A percentile compares a stretch with the other conserved stretches of the same genome.
phyloP scores from a whole-genome alignment of 1,140 invertebrate genomes.

The Drosophila orena region DNA sequence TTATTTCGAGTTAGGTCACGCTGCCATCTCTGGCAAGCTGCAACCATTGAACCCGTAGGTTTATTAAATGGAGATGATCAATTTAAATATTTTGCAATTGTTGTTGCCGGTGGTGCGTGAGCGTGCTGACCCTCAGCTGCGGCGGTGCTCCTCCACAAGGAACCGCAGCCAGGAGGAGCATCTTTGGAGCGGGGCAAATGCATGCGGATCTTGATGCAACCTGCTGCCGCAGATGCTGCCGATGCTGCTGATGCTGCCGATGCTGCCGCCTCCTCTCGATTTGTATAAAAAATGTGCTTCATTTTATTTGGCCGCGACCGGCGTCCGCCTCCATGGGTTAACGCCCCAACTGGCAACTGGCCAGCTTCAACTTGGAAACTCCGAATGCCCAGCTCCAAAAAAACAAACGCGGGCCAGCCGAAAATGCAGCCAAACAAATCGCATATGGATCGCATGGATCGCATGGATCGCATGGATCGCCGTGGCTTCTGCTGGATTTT shows the following conservation, averaged over 20 bases:
- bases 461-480: conserved; percentile 59
- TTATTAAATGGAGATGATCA: conserved; percentile 85
- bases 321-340: conserved; percentile 72
- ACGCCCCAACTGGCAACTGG: conserved; percentile 53
- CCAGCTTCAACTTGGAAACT: background rate
- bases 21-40: conserved; percentile 8
- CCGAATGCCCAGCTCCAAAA: background rate
- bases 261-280: conserved; percentile 49
- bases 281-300: conserved; percentile 83
- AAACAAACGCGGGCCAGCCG: conserved; percentile 32
- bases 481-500: conserved; percentile 45
- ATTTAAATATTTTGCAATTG: conserved; percentile 81
- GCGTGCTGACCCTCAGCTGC: conserved; percentile 53
- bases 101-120: conserved; percentile 58
- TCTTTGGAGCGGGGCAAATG: conserved; percentile 35
- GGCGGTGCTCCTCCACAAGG: background rate
- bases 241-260: conserved; percentile 22
- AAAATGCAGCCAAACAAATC: conserved; percentile 76
- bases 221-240: conserved; percentile 16
- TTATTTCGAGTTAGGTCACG: background rate
- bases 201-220: conserved; percentile 74
- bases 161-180: conserved; percentile 5
- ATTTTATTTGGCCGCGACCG: conserved; percentile 76
- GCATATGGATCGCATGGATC: conserved; percentile 66
- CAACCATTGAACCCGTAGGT: conserved; percentile 43